Evolutionary conservation across 1,140 invertebrate species (phyloP), one percentile per base, ranked within the genome.

Genomic region (Patella vulgata): DNA sequence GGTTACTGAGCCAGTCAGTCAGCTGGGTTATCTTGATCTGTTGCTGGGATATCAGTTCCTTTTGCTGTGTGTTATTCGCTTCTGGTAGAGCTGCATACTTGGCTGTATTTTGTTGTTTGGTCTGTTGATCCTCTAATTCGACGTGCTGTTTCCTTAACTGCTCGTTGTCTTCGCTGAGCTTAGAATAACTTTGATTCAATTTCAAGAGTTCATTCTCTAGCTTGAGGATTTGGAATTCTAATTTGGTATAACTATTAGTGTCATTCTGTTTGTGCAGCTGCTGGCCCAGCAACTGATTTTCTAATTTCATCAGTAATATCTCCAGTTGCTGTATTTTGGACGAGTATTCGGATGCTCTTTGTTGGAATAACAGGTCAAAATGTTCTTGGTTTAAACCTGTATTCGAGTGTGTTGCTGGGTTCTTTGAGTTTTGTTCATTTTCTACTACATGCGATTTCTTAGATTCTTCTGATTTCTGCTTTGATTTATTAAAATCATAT

Each of bases 151-250:
- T 62, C 39, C 63, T 70, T 50, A 79, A 42, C n/a, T 42, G 40
- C 9, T 77, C 70, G 42, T 75, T 72, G 30, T 78, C 68, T 21
- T 59, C 36, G 50, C 62, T 47, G 2, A 82, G 48, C 14, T 65
- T 42, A 9, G 51, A 44, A 56, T 75, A 79, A 51, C 66, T 79
- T 57, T 75, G 71, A 36, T 74, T 81, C 14, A 82, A 65, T 66
- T 68, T 73, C 42, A 80, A 48, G 1, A 82, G 51, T 43, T 77
- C 73, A 56, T 80, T 82, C 62, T 82, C 79, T 9, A 82, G 60
- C 57, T 61, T 73, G 9, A 81, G 56, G 27, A 82, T 74, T 30
- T 76, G 70, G 59, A 77, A 81, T 66, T 82, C 80, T 21, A 82
- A 59, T 28, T 61, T 70, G 9, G 69, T 63, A 36, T 80, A 68